phyloP scores from a whole-genome alignment of 2,797 vertebrate species.

The Heterohyrax brucei region DNA sequence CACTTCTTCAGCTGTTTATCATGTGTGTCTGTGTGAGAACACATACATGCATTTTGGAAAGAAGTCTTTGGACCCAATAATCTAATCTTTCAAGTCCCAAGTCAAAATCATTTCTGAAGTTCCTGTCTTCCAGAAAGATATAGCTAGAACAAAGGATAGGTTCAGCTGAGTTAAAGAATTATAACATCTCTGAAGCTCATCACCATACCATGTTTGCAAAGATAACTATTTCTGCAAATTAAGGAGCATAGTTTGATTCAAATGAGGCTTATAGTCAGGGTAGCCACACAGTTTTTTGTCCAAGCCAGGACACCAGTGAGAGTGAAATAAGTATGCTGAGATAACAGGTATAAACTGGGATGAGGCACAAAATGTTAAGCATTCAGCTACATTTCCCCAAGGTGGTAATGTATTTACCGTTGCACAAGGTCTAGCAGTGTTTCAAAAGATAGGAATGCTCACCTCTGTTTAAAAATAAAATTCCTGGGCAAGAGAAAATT shows the following conservation, averaged over 20 bases:
- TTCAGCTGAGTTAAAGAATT: conserved; percentile 51
- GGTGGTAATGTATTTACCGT: neutral
- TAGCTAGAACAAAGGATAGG: conserved; percentile 52
- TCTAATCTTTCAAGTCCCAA: conserved; percentile 12
- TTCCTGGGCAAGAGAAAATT: conserved; percentile 86
- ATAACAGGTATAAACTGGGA: conserved; percentile 46
- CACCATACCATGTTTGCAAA: conserved; percentile 33
- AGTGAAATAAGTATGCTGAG: conserved; percentile 62
- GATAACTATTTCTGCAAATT: conserved; percentile 46
- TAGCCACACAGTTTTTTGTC: conserved; percentile 22
- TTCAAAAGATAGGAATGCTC: conserved; percentile 52
- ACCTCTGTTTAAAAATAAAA: conserved; percentile 72
- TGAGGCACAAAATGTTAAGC: neutral
- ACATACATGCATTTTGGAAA: neutral
- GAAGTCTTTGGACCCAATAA: conserved; percentile 42
- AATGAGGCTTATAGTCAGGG: conserved; percentile 52
- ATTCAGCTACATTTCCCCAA: conserved; percentile 28
- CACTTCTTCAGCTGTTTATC: neutral
- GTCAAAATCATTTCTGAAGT: conserved; percentile 44
- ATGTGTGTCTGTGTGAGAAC: neutral
- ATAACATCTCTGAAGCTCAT: conserved; percentile 47
- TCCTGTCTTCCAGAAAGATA: conserved; percentile 62
- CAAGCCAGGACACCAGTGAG: conserved; percentile 48
- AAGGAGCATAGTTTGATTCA: conserved; percentile 53
- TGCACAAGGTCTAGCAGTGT: neutral